Conservation (phyloP, 2,888 invertebrate species). For the Tiphia femorata region DNA sequence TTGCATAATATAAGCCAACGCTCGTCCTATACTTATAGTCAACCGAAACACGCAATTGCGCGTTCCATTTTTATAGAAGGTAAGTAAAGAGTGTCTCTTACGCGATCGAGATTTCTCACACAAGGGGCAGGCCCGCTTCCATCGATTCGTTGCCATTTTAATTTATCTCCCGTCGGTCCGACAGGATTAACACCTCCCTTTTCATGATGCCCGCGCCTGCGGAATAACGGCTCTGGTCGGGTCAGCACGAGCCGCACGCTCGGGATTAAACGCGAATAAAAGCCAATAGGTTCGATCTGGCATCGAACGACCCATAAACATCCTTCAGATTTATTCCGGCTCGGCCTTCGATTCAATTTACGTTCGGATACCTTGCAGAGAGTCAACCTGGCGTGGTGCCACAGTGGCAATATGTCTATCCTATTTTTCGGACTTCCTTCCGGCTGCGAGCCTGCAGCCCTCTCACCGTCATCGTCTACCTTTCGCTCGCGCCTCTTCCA, state of each 20-base stretch:
- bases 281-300: slow-evolving; percentile 36
- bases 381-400: slow-evolving; percentile 42
- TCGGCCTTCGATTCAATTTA: slow-evolving; percentile 61
- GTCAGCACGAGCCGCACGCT: neutral
- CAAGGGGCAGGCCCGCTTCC: too few species aligned
- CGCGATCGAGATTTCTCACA: too few species aligned
- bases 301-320: slow-evolving; percentile 53
- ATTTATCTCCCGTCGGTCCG: too few species aligned
- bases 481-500: neutral
- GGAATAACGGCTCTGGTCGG: neutral
- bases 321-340: slow-evolving; percentile 53
- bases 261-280: slow-evolving; percentile 24
- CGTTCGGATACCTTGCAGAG: slow-evolving; percentile 52
- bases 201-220: too few species aligned
- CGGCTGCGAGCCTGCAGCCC: neutral
- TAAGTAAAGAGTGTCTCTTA: too few species aligned
- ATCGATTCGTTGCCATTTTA: too few species aligned
- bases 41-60: too few species aligned
- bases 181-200: too few species aligned
- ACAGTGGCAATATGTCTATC: slow-evolving; percentile 42
- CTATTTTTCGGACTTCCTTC: slow-evolving; percentile 17
- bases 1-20: too few species aligned
- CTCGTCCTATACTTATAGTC: too few species aligned
- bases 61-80: too few species aligned
- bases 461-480: neutral